Conservation (phyloP, 2,797 vertebrate genomes). For the Gallinago solitaria region DNA sequence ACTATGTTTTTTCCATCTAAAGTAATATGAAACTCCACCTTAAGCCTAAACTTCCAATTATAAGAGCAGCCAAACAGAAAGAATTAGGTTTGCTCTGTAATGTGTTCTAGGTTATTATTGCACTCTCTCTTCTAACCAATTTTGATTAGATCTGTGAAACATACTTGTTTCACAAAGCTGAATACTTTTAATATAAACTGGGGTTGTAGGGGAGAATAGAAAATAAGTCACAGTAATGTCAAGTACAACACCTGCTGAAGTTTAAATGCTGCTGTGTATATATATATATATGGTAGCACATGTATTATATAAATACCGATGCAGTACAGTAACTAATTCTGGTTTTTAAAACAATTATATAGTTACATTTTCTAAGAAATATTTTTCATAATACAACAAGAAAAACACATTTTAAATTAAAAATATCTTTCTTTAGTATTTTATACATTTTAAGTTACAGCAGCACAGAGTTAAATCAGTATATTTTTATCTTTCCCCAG, state of each 20-base stretch:
- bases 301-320: not conserved
- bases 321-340: not conserved
- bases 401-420: not conserved
- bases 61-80: not conserved
- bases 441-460: not conserved
- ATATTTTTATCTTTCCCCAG: not conserved
- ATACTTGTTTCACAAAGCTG: not conserved
- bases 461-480: not conserved
- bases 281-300: accelerated
- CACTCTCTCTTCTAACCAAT: not conserved
- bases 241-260: not conserved
- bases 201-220: not conserved
- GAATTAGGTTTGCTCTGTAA: not conserved
- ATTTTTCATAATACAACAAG: not conserved
- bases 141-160: not conserved
- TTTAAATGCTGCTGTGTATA: not conserved
- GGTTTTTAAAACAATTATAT: not conserved
- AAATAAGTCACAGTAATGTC: not conserved
- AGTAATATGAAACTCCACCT: not conserved
- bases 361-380: not conserved
- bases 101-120: not conserved
- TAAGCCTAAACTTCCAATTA: not conserved
- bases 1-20: not conserved
- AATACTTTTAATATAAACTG: not conserved
- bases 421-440: not conserved